Evolutionary conservation across 2,113 vertebrate species (phyloP).

Genomic region (Sialia sialis): DNA sequence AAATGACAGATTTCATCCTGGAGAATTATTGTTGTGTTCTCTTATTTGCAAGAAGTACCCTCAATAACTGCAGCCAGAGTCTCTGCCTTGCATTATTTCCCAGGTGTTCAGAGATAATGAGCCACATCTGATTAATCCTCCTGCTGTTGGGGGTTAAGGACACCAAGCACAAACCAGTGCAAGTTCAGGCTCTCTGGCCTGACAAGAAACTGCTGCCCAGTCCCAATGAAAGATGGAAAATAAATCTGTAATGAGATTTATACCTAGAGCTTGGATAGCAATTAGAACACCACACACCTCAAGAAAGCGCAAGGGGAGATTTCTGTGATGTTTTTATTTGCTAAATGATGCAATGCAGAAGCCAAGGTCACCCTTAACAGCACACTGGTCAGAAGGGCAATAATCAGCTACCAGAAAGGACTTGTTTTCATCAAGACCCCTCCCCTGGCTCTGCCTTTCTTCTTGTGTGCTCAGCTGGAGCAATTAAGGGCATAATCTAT

Average conservation of each 20-base stretch:
- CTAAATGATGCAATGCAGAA: not conserved
- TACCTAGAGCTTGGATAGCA: not conserved
- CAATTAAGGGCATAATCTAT: constrained; percentile 65
- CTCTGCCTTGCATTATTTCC: not conserved
- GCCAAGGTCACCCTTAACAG: not conserved
- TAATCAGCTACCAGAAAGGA: constrained; percentile 10
- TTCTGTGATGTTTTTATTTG: not conserved
- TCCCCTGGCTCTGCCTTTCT: constrained; percentile 61
- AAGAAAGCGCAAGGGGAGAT: not conserved
- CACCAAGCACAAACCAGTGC: not conserved
- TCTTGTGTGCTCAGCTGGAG: constrained; percentile 62
- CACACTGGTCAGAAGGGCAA: not conserved
- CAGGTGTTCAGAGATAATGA: not conserved
- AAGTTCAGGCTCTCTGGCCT: not conserved
- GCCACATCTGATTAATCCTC: not conserved
- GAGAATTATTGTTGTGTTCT: not conserved
- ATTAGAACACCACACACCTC: not conserved
- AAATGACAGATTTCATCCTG: not conserved
- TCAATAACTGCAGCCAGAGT: not conserved
- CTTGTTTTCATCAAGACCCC: constrained; percentile 31
- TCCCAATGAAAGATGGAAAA: not conserved
- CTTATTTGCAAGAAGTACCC: not conserved
- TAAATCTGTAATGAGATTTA: not conserved
- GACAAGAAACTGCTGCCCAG: not conserved
- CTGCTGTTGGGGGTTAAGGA: not conserved